Evolutionary conservation across 2,888 invertebrate genomes (phyloP), one percentile per base, ranked within the genome.

Genomic region (Pyrgus malvae): DNA sequence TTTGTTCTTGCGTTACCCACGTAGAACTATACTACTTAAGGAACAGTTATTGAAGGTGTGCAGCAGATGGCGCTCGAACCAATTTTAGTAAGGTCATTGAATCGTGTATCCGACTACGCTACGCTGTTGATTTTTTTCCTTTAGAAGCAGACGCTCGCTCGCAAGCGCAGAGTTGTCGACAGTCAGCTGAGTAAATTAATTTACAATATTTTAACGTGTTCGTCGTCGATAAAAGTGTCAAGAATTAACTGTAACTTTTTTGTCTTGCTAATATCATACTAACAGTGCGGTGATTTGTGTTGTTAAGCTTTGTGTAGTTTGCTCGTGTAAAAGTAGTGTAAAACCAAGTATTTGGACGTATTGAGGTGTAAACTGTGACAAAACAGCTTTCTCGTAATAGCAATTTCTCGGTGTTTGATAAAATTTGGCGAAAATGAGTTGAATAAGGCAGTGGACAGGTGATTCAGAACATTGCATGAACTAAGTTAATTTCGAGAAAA

Each of bases 391-490:
- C 85, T 75, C 78, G 71, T 65, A 64, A 74, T 77, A 80, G 76
- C 75, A 80, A 80, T 78, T 82, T 83, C 74, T 78, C 76, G 77
- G 74, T 76, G 69, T 62, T 69, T 68, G 71, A 70, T 70, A 68
- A 70, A 69, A 74, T 74, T 73, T 69, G 66, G 68, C 65, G 60
- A 84, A 79, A 83, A 89, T 89, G 86, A 87, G 80, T 83, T 84
- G 80, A 86, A 78, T 67, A 75, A 76, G 77, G 76, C 75, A 70
- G 66, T 53, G 61, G 64, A 68, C 65, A 61, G 57, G 50, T 50
- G 17, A 53, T 45, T 45, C 37, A 49, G 45, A 31, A 46, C 51
- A 45, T 42, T 55, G 55, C 25, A 40, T 25, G 14, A 59, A 57
- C 41, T 38, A 31, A 45, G 58, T 16, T 21, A 19, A 40, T 37